Conservation (phyloP, 2,113 vertebrate genomes). For the Mirounga angustirostris region DNA sequence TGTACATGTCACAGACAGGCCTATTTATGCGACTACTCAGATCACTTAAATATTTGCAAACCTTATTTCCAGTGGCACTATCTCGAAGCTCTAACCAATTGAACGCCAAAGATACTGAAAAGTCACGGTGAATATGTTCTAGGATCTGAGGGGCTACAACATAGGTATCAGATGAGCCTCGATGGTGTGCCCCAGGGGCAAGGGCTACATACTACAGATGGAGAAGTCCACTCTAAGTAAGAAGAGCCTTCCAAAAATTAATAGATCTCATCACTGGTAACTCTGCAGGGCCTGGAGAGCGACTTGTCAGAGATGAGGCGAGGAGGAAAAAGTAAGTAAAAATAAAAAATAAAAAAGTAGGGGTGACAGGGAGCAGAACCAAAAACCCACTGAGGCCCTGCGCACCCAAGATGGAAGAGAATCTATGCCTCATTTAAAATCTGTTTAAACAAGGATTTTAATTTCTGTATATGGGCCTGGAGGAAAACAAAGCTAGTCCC, state of each 20-base stretch:
- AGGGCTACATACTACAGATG: fast-evolving
- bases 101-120: not conserved
- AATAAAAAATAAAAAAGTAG: not conserved
- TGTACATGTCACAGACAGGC: not conserved
- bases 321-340: not conserved
- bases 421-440: not conserved
- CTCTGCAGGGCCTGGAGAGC: not conserved
- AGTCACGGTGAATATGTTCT: not conserved
- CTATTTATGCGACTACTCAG: too few relatives aligned
- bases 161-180: not conserved
- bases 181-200: too few relatives aligned
- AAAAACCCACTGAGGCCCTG: not conserved
- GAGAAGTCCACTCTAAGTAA: not conserved
- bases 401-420: not conserved
- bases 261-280: not conserved
- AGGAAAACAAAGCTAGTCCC: not conserved
- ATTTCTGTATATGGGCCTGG: not conserved
- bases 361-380: too few relatives aligned
- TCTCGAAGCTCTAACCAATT: not conserved
- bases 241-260: not conserved
- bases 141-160: not conserved
- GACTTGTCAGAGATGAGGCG: not conserved
- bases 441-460: not conserved
- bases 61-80: not conserved
- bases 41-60: not conserved